A percentile compares a stretch with the other conserved stretches of the same genome.
Evolutionary conservation across 2,797 vertebrate species (phyloP).

Genomic region (Pteronotus mesoamericanus): DNA sequence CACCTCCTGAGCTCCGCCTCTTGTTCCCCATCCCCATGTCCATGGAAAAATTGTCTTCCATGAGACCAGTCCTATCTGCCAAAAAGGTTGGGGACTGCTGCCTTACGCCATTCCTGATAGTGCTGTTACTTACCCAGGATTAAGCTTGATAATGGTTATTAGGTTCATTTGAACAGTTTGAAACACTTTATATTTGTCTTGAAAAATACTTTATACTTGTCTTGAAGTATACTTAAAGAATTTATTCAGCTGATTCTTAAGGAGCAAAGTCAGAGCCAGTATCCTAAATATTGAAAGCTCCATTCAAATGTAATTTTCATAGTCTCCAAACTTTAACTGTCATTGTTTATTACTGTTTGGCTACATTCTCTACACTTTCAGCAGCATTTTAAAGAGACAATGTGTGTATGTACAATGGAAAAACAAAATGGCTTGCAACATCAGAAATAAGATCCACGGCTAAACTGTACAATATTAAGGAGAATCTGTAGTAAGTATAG

Average conservation of each 20-base stretch:
- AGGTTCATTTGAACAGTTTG: constrained; percentile 36
- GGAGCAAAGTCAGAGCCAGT: constrained; percentile 40
- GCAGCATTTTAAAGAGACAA: constrained; percentile 90
- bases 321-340: constrained; percentile 86
- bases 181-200: constrained; percentile 34
- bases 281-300: constrained; percentile 43
- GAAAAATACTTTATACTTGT: constrained; percentile 34
- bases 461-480: constrained; percentile 87
- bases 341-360: constrained; percentile 89
- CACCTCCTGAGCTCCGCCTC: no score
- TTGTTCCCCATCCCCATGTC: no score
- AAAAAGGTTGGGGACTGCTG: no score
- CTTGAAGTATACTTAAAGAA: constrained; percentile 45
- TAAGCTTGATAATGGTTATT: constrained; percentile 13
- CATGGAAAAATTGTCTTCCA: no score
- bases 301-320: constrained; percentile 67
- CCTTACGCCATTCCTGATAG: neutral
- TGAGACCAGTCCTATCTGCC: no score
- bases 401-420: constrained; percentile 87
- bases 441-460: constrained; percentile 85
- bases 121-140: constrained; percentile 25
- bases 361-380: constrained; percentile 92
- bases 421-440: constrained; percentile 86
- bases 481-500: constrained; percentile 80
- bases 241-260: constrained; percentile 56